Conservation (phyloP, 2,113 vertebrate species). For the Gavialis gangeticus region DNA sequence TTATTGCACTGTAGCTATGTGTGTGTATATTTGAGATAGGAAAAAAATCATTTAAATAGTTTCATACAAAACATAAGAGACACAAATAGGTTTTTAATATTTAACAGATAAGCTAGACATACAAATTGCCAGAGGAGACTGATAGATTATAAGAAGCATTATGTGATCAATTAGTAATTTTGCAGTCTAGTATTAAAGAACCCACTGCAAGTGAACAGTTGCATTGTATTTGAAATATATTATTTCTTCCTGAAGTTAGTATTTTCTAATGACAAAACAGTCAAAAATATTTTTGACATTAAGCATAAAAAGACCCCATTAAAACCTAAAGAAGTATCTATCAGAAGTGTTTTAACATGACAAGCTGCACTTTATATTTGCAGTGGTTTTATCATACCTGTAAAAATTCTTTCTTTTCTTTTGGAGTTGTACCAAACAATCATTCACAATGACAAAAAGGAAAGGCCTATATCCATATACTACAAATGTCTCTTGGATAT, state of each 20-base stretch:
- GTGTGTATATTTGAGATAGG: neutral
- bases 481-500: neutral
- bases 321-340: neutral
- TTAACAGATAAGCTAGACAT: neutral
- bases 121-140: neutral
- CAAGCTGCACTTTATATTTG: neutral
- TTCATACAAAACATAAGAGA: neutral
- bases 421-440: neutral
- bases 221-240: neutral
- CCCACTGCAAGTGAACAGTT: fast-evolving
- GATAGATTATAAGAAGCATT: neutral
- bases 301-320: neutral
- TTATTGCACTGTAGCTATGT: neutral
- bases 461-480: neutral
- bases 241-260: neutral
- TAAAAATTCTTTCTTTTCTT: neutral
- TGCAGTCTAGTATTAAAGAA: neutral
- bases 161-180: neutral
- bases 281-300: neutral
- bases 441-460: neutral
- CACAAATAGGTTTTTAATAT: neutral
- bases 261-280: neutral
- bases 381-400: neutral
- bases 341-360: neutral
- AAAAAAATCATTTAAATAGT: neutral